Evolutionary conservation across 2,888 invertebrate species (phyloP), one percentile per base, ranked within the genome.

Genomic region (Cyrtodaria siliqua): DNA sequence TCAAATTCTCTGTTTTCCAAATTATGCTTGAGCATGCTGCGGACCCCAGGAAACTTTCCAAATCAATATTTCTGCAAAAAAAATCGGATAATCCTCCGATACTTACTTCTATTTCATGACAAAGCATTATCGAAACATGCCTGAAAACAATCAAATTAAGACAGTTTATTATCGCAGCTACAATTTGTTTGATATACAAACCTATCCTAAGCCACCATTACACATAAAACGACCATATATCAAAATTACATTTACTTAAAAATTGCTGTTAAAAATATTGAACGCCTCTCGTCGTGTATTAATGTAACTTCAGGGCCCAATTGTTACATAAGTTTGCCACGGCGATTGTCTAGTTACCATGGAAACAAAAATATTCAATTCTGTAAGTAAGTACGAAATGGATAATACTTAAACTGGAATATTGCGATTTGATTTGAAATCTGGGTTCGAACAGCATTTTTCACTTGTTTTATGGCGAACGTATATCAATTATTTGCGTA

Each of bases 341-440:
- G 57, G 72, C 72, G 60, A 78, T 72, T 78, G 78, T 78, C 78
- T 78, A 72, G 78, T 78, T 73, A 60, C 78, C 69, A 78, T 78
- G 78, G 78, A 24, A 78, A 78, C 78, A 68, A 63, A 78, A 72
- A 78, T 78, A 73, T 78, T 72, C 64, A 68, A 72, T 72, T 60
- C 69, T 60, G 61, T 70, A 75, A 75, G 75, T 69, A 75, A 75
- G 69, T 53, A 64, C 57, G 60, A 75, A 75, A 75, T 70, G 69
- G 75, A 60, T 75, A 69, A 75, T 70, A 66, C 64, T 75, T 75
- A 75, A 75, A 70, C 69, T 47, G 57, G 56, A 69, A 74, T 67
- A 62, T 74, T 53, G 68, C 56, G 62, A 69, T 68, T 69, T 74
- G 67, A 74, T 74, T n/a, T 68, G 69, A 69, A 74, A 74, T 69